phyloP scores from a whole-genome alignment of 2,113 vertebrate genomes.

The Anseranas semipalmata region DNA sequence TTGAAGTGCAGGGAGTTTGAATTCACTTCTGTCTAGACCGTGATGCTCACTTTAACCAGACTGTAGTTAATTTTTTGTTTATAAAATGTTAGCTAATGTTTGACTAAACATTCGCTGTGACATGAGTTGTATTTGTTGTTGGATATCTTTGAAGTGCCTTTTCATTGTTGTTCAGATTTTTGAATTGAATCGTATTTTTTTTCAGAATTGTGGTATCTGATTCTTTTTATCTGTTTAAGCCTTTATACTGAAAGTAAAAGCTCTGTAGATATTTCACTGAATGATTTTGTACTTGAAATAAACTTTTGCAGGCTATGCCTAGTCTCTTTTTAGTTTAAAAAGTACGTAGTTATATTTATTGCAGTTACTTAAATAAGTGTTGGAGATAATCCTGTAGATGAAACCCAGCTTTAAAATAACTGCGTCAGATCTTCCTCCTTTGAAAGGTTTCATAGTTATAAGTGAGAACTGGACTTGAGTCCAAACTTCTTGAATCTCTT shows the following conservation, averaged over 20 bases:
- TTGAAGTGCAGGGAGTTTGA: not conserved
- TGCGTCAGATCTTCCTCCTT: not conserved
- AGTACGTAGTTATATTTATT: not conserved
- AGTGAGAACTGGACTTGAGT: not conserved
- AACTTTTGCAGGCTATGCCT: constrained; percentile 42
- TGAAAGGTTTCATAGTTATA: not conserved
- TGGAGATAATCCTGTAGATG: not conserved
- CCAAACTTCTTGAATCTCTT: not conserved
- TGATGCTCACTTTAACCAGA: constrained; percentile 37
- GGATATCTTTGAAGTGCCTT: constrained; percentile 57
- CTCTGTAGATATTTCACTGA: constrained; percentile 45
- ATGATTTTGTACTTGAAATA: constrained; percentile 72
- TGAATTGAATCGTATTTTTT: constrained; percentile 48
- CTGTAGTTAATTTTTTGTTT: constrained; percentile 50
- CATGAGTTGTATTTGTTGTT: constrained; percentile 53
- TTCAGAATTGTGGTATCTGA: constrained; percentile 33
- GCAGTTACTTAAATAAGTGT: not conserved
- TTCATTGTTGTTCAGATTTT: constrained; percentile 9
- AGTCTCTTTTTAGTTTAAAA: not conserved
- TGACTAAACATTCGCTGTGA: constrained; percentile 48
- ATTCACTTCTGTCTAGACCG: not conserved
- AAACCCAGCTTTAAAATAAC: not conserved
- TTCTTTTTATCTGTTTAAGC: constrained; percentile 62
- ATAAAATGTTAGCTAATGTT: constrained; percentile 61
- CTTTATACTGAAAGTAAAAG: constrained; percentile 28